Evolutionary conservation across 1,140 invertebrate genomes (phyloP), one percentile per base, ranked within the genome.

Genomic region (Daktulosphaira vitifoliae): DNA sequence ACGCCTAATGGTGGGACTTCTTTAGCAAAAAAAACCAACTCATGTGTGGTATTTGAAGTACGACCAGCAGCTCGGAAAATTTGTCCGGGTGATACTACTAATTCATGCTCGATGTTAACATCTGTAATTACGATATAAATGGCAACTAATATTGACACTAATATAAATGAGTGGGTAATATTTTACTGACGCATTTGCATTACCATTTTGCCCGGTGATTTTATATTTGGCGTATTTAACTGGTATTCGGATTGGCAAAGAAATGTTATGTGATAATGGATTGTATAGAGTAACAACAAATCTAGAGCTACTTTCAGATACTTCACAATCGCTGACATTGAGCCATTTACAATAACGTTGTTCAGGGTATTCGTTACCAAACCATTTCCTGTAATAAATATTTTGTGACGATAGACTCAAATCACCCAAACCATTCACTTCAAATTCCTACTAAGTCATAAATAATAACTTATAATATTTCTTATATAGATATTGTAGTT

Each of bases 251-350:
- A 73, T 67, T 46, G 65, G 67, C 3, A 66, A 53, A 13, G 68
- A 66, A 1, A 68, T 50, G 2, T 46, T 2, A n/a, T 68, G 68
- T 8, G 73, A 75, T 7, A 81, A 53, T 16, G 81, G 79, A 70
- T 85, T 85, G 68, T 77, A 78, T 11, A 77, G 68, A 18, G 71
- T 76, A 2, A 76, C 69, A 9, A 73, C 68, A 54, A 78, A 76
- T 68, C 74, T 67, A 46, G 73, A 71, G 29, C 71, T 65, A 7
- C 65, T 67, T 70, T 82, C 80, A 5, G 77, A 76, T 2, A 76
- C 44, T 18, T 67, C 56, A 71, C 81, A 83, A 48, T 73, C 69
- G 65, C 79, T 81, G 23, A 81, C 78, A 68, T 83, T 83, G 8
- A 77, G 67, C 22, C 76, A 67, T 8, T 73, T 71, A 66, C 68